Conservation (phyloP, 2,113 vertebrate species). For the Colius striatus region DNA sequence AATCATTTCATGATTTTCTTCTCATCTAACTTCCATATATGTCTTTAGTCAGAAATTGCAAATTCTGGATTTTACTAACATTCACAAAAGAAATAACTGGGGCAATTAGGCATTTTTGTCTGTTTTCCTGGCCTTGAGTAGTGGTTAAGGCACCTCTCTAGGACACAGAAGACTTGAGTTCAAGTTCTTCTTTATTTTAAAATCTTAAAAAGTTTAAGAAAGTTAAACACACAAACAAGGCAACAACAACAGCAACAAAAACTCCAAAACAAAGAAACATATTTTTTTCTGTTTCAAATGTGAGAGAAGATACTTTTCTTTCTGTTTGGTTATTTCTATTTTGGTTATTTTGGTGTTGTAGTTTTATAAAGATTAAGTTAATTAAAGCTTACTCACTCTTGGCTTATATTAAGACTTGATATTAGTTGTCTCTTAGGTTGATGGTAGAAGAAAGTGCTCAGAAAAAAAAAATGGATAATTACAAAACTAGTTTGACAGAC, state of each 20-base stretch:
- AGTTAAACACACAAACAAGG: background rate
- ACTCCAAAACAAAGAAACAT: background rate
- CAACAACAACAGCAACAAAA: background rate
- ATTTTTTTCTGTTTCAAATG: background rate
- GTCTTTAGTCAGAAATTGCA: background rate
- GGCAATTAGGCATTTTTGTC: background rate
- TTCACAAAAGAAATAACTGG: background rate
- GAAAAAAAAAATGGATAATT: background rate
- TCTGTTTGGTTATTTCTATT: no score
- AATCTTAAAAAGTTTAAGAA: background rate
- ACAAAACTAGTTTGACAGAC: background rate
- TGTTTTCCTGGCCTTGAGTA: background rate
- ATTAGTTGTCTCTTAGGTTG: background rate
- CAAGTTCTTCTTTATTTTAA: background rate
- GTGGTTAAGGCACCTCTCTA: background rate
- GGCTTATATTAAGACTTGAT: background rate
- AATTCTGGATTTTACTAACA: background rate
- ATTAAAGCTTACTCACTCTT: background rate
- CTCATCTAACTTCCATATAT: background rate
- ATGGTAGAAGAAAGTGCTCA: background rate
- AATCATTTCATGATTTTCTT: no score
- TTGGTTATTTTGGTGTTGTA: rapidly evolving
- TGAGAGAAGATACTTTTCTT: background rate
- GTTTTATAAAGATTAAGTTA: background rate
- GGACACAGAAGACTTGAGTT: background rate